Evolutionary conservation across 2,797 vertebrate genomes (phyloP), one percentile per base, ranked within the genome.

Genomic region (Alca torda): DNA sequence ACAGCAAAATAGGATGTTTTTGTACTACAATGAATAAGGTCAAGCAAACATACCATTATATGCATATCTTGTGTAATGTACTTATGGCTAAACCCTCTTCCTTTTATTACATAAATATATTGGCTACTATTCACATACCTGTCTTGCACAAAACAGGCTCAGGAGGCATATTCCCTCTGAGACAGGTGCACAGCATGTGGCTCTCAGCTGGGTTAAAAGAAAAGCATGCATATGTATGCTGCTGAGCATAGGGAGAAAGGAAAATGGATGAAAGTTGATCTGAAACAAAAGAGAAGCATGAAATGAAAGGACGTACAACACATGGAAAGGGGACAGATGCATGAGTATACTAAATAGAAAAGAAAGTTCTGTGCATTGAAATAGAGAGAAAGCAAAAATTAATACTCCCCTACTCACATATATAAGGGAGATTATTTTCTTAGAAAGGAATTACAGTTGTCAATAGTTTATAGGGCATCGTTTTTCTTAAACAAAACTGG

Each of bases 201-300:
- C 73, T 92, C 41, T 13, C 81, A 91, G 77, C 67, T 94, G 84
- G 35, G 70, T 86, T 92, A 89, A 90, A 93, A 89, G 75, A 41
- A 90, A 91, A 92, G 24, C 43, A 86, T 91, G 59, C 68, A 88
- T 70, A 91, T 78, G 70, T 31, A 91, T 93, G 78, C 45, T 86
- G 59, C 59, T 69, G 64, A 83, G 76, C 65, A 67, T 1, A 59
- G 46, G 41, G 31, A 92, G 56, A 89, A 95, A 90, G 45, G 28
- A 91, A 93, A 95, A 80, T 43, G 83, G 81, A 94, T 96, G 81
- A 76, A 95, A 95, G 89, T 54, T 92, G 85, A 63, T 72, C 41
- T 87, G 63, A 77, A 84, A 82, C 46, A 94, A 90, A 82, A 80
- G 53, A 57, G 39, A 94, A 73, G 26, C 39, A 83, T 51, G 67